Evolutionary conservation across 2,113 vertebrate genomes (phyloP), one percentile per base, ranked within the genome.

Genomic region (Amazona vittata): DNA sequence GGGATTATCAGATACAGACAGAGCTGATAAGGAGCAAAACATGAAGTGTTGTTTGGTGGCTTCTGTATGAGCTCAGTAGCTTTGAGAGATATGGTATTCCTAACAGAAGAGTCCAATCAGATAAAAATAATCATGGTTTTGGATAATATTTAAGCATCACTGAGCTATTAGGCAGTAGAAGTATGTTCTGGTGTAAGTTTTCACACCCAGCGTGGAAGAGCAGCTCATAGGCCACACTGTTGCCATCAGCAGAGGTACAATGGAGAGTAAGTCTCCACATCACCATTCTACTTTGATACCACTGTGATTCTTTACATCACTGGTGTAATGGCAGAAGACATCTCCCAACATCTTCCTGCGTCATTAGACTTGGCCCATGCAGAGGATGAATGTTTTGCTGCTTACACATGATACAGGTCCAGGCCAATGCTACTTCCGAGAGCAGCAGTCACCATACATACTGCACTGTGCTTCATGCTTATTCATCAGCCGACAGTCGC

Each of bases 181-280:
- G 43, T 21, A 3, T 0, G n/a, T 43, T 63, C 49, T n/a, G 33
- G 15, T 15, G 4, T 21, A 8, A 55, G 70, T 7, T 49, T 24
- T 44, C 11, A 13, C 4, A 26, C 12, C 17, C 14, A 15, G 12
- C 1, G 21, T 26, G 43, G 31, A 41, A 15, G n/a, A 0, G 0
- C 44, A 71, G 65, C 10, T 33, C 17, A 0, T 0, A 8, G 85
- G 49, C 50, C 1, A 0, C 0, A 4, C 55, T 15, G 44, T 25
- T 49, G 76, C 83, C 8, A 2, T 7, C 44, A 3, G 25, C 4
- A 9, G 64, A 76, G 43, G 29, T 1, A 15, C 0, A 0, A 21
- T 1, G 47, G 43, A n/a, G 35, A 1, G 21, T n/a, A 22, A 39
- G 24, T 5, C 4, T 6, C 49, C 55, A 7, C n/a, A 2, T 16